Conservation (phyloP, 2,797 vertebrate genomes). For the Periophthalmus magnuspinnatus region DNA sequence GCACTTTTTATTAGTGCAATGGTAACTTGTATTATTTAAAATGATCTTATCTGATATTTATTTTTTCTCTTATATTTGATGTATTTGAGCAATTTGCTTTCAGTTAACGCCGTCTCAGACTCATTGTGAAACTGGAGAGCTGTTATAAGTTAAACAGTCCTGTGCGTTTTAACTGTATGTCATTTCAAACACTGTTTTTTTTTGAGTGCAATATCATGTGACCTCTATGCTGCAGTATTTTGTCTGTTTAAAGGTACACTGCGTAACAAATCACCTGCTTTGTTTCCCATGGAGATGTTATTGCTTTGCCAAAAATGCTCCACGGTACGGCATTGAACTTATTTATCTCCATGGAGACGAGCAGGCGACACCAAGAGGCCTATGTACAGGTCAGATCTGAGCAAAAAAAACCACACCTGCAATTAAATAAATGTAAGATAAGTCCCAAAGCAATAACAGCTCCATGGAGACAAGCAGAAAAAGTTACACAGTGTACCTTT, state of each 20-base stretch:
- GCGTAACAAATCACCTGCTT: background rate
- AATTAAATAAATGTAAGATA: background rate
- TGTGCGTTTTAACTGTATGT: constrained; percentile 9
- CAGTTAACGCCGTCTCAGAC: background rate
- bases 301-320: background rate
- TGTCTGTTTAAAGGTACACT: constrained; percentile 3
- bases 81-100: background rate
- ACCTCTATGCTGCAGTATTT: constrained; percentile 39
- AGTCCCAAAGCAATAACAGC: background rate
- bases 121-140: constrained; percentile 15
- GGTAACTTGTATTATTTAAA: constrained; percentile 2
- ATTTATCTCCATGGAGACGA: too few relatives aligned
- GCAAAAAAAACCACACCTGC: too few relatives aligned
- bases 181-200: constrained; percentile 14
- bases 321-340: too few relatives aligned
- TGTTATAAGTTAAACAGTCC: constrained; percentile 19
- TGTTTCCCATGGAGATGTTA: background rate
- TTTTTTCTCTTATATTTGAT: constrained; percentile 3
- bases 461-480: background rate
- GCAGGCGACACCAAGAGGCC: background rate
- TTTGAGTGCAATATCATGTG: constrained; percentile 40
- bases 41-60: background rate
- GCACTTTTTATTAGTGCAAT: constrained; percentile 1
- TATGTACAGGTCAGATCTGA: background rate
- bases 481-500: constrained; percentile 8